Base-by-base conservation (phyloP, 2,113 vertebrate species). In the Myanophis thanlyinensis region DNA sequence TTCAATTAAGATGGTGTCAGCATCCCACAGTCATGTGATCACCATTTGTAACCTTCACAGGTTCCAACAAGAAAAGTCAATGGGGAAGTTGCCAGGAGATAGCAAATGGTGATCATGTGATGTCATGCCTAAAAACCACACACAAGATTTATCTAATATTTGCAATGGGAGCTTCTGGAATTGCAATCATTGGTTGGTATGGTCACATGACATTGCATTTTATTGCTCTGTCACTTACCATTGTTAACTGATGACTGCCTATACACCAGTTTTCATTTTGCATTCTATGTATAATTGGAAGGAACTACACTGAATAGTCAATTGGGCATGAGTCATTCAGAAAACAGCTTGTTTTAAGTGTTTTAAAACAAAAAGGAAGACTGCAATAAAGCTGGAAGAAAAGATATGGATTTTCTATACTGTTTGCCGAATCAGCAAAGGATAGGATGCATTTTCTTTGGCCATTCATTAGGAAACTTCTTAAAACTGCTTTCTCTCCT, bases 321-420 rank as follows among this genome's bases (percentile, higher is more conserved):
- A 25, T 62, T 89, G 67, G 49, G 49, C 25, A 10, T 18, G 40
- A 80, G 1, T 1, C 51, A 13, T 54, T 84, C 56, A 62, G 59
- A 92, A 25, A n/a, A 54, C 52, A 95, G 91, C 40, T 49, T 47
- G 44, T 90, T 93, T 84, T 88, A 56, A 92, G 90, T 89, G 30
- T 73, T 35, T 54, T 67, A 51, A 54, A 85, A 22, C 4, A 11
- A 46, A 53, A 25, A 49, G 30, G 9, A 11, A 30, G 51, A 10
- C n/a, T 22, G 18, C 44, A 22, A 51, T 88, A 85, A 15, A n/a
- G 12, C 35, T 90, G 91, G 85, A 90, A 35, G 11, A 46, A 89
- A 85, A 88, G n/a, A 53, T 22, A 52, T 35, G 51, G 15, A 88
- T 86, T 86, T 89, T 91, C 87, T 91, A 25, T 89, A 5, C 5